Evolutionary conservation across 2,888 invertebrate species (phyloP).

Genomic region (Anthophora plumipes): DNA sequence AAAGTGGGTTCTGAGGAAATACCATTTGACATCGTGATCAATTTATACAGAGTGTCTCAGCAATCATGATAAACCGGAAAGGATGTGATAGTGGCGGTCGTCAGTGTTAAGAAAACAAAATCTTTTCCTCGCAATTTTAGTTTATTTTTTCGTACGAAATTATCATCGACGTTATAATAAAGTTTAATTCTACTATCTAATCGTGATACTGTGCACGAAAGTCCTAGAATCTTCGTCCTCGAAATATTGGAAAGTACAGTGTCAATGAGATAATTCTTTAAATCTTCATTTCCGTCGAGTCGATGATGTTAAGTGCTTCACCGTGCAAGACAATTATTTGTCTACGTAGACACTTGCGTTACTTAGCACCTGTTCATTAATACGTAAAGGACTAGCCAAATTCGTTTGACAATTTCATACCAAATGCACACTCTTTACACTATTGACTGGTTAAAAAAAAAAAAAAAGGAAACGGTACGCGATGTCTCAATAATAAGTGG

Average conservation of each 20-base stretch:
- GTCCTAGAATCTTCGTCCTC: not conserved
- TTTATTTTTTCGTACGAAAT: too few relatives aligned
- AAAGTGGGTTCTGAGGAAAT: not conserved
- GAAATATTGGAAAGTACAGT: not conserved
- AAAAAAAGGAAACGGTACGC: not conserved
- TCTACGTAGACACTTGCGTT: not conserved
- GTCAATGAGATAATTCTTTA: not conserved
- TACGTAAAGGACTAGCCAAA: not conserved
- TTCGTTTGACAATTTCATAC: not conserved
- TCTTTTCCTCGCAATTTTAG: too few relatives aligned
- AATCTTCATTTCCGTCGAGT: not conserved
- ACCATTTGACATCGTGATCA: too few relatives aligned
- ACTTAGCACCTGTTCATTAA: constrained; percentile 21
- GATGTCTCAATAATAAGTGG: constrained; percentile 1
- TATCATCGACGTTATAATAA: too few relatives aligned
- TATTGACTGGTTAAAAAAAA: not conserved
- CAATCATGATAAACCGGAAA: too few relatives aligned
- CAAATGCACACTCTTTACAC: not conserved
- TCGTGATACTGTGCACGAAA: too few relatives aligned
- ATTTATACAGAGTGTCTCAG: too few relatives aligned
- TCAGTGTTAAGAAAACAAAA: too few relatives aligned
- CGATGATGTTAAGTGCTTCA: constrained; percentile 3
- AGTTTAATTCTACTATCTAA: too few relatives aligned
- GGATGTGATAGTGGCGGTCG: too few relatives aligned
- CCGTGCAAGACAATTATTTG: constrained; percentile 13